Base-by-base conservation (phyloP, 1,140 invertebrate genomes). In the Rhagoletis zephyria region DNA sequence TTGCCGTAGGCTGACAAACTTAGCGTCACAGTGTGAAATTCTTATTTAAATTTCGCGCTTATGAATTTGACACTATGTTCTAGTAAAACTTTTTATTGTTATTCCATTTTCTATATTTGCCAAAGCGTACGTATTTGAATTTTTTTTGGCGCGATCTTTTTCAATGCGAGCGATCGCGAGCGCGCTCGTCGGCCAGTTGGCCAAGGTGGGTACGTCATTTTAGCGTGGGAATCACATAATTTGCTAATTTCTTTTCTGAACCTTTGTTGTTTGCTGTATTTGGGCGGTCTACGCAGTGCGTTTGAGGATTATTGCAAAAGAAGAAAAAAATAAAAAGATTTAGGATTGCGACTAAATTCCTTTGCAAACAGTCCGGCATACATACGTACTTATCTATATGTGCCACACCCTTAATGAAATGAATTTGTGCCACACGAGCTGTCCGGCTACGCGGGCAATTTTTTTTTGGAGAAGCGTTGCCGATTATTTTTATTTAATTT, bases 161-260 rank as follows among this genome's bases (percentile, higher is more conserved):
- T 16, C 40, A 16, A 42, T 45, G 67, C 4, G 42, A 67, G 19
- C 65, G 19, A 67, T 7, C 61, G 12, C 16, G 4, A 42, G 40
- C 42, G 61, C 30, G 30, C 30, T 30, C 1, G 45, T 74, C 40
- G 67, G 67, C 45, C 42, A 74, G 45, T 74, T 48, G 42, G 67
- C 12, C 45, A 30, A 30, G 30, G 30, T 30, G 12, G 67, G 40
- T 14, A 40, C 67, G 67, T 74, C 67, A 45, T 14, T 45, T 74
- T 74, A 45, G 67, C 67, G 67, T 74, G 67, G 67, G 67, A 74
- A 74, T 74, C 67, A 16, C 67, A 74, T 74, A 74, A 74, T 45
- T 74, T 74, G 1, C 45, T 74, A 45, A 74, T 74, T 74, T 56
- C 10, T 56, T 56, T 56, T 30, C 67, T 0, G 42, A 9, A 74